A percentile compares a stretch with the other conserved stretches of the same genome.
phyloP scores from a whole-genome alignment of 2,113 vertebrate genomes.

The Anolis carolinensis region DNA sequence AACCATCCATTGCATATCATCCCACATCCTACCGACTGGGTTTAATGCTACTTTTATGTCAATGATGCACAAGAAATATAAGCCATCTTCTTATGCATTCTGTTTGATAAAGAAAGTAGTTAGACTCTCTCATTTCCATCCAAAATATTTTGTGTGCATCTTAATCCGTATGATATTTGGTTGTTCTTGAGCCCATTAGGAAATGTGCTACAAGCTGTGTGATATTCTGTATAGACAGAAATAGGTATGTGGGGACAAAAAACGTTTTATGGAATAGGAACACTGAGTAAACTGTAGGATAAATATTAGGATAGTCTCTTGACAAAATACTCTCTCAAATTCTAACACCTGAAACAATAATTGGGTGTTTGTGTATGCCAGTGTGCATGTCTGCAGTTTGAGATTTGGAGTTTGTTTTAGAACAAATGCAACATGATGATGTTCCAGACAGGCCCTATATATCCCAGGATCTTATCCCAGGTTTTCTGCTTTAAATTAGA shows the following conservation, averaged over 20 bases:
- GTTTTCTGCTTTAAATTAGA: too few relatives aligned
- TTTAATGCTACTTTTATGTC: background rate
- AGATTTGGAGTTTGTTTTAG: too few relatives aligned
- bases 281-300: background rate
- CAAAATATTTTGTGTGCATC: background rate
- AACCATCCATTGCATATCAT: background rate
- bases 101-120: background rate
- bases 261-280: background rate
- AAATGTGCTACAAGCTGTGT: too few relatives aligned
- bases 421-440: background rate
- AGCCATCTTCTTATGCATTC: background rate
- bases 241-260: background rate
- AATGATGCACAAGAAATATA: background rate
- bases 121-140: too few relatives aligned
- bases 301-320: background rate
- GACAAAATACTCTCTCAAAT: background rate
- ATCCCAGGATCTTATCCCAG: too few relatives aligned
- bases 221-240: too few relatives aligned
- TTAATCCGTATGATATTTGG: too few relatives aligned
- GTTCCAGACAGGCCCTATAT: too few relatives aligned
- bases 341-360: background rate
- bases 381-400: too few relatives aligned
- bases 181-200: too few relatives aligned
- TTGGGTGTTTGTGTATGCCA: background rate
- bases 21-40: background rate